Evolutionary conservation across 2,888 invertebrate genomes (phyloP).

Genomic region (Nomada hirtipes): DNA sequence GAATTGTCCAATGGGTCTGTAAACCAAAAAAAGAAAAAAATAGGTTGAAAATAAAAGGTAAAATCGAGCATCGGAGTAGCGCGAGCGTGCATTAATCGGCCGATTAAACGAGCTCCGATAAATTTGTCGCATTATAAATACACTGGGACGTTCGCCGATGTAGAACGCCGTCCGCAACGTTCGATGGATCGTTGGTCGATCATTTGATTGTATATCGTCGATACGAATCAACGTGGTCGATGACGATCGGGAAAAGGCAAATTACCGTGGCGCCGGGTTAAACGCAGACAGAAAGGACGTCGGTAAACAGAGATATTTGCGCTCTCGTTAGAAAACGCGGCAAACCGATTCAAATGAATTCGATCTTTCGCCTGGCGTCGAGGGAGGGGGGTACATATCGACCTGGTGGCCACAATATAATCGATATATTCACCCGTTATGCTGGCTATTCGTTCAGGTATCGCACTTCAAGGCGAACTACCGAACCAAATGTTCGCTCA

Average conservation of each 20-base stretch:
- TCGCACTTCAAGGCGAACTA: constrained; percentile 43
- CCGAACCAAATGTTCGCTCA: constrained; percentile 48
- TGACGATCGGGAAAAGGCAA: constrained; percentile 43
- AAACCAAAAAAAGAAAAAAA: background rate
- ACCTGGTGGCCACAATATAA: constrained; percentile 14
- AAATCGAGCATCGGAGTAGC: background rate
- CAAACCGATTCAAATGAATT: constrained; percentile 45
- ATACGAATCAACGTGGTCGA: constrained; percentile 13
- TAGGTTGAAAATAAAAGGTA: background rate
- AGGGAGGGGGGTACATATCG: constrained; percentile 36
- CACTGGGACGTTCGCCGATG: constrained; percentile 1
- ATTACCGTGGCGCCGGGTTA: constrained; percentile 25
- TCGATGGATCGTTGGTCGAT: background rate
- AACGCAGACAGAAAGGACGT: constrained; percentile 29
- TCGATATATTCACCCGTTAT: constrained; percentile 21
- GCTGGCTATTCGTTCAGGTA: constrained; percentile 24
- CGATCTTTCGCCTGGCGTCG: background rate
- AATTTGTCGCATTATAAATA: constrained; percentile 51
- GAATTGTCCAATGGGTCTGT: constrained; percentile 17
- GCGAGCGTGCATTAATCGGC: constrained; percentile 23
- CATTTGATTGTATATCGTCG: constrained; percentile 28
- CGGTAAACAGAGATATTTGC: constrained; percentile 55
- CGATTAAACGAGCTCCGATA: constrained; percentile 54
- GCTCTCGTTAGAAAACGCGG: constrained; percentile 63
- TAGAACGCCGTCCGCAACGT: background rate